These are phyloP conservation scores for Antechinus flavipes DNA, from an alignment of 2,113 vertebrate genomes.

Conservation along the genomic window DNA sequence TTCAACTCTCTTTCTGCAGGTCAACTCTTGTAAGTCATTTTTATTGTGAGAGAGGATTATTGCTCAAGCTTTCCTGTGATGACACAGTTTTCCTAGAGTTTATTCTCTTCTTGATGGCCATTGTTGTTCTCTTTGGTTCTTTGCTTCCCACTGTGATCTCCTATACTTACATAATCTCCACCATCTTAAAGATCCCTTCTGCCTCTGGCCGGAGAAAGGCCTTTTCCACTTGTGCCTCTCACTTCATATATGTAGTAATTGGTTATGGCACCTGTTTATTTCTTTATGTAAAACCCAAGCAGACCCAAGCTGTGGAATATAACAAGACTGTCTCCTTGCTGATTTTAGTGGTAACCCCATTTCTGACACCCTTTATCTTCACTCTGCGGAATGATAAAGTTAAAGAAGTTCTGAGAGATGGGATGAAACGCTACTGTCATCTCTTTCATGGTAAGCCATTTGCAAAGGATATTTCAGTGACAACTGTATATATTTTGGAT, in stretches of 20 bases:
- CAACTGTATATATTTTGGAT: too few species aligned
- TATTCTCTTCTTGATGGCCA: conserved; percentile 56
- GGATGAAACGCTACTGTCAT: neutral
- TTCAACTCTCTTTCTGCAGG: conserved; percentile 66
- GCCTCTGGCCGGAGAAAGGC: conserved; percentile 51
- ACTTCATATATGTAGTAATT: conserved; percentile 58
- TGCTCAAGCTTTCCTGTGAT: conserved; percentile 58
- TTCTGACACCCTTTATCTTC: conserved; percentile 74
- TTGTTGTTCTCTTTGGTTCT: conserved; percentile 63
- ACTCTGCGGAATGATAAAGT: conserved; percentile 69
- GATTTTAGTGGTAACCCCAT: conserved; percentile 61
- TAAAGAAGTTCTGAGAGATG: conserved; percentile 30
- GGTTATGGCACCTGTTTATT: conserved; percentile 56
- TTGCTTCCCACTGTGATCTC: conserved; percentile 51
- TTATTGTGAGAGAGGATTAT: conserved; percentile 57
- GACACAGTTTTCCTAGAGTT: conserved; percentile 59
- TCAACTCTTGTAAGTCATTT: conserved; percentile 64
- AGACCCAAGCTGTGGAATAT: conserved; percentile 20
- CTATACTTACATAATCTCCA: conserved; percentile 63
- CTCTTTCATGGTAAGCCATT: conserved; percentile 24
- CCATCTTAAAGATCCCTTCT: conserved; percentile 61
- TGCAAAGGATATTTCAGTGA: accelerated
- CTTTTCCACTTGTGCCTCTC: conserved; percentile 67
- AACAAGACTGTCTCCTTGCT: conserved; percentile 54
- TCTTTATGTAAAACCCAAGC: conserved; percentile 54